Evolutionary conservation across 2,113 vertebrate genomes (phyloP), one percentile per base, ranked within the genome.

Genomic region (Bufo bufo): DNA sequence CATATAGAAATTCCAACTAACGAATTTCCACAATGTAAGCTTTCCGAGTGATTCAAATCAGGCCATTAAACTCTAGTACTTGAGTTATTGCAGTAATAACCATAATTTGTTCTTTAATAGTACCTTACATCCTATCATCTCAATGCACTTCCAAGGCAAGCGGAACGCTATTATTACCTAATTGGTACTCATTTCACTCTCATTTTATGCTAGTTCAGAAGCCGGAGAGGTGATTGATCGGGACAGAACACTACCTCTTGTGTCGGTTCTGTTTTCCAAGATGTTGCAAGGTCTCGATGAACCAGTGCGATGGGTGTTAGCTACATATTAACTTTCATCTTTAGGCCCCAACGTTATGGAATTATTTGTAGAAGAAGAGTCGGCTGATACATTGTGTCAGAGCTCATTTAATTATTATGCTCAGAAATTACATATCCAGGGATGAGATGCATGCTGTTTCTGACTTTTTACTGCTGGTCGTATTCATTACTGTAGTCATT

Each of bases 21-120:
- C 20, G 49, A 47, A 50, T 75, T 45, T 88, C 19, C 80, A 77
- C 10, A 54, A 77, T 65, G 80, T 74, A 65, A 49, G n/a, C 33
- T 33, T 71, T 14, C 50, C 11, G 65, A 49, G 85, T 59, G 20
- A 80, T 82, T 59, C 72, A 63, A 63, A 87, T 75, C 43, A 45
- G 16, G 69, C 80, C 80, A 84, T 88, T 77, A 83, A 23, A 54
- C 80, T 54, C 17, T 17, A 43, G 33, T 43, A 54, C 80, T 77
- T 75, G 80, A 65, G 58, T 77, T 83, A 63, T 87, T 43, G 66
- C 71, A 12, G 47, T 88, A 88, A 88, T 88, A 83, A 83, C 87
- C 80, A 84, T 88, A 12, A 88, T 88, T 88, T 88, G 87, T 83
- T 63, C 80, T 17, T 82, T 88, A 88, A 88, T 88, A 88, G 87